Conservation (phyloP, 2,113 vertebrate genomes). For the Corythornis cristatus region DNA sequence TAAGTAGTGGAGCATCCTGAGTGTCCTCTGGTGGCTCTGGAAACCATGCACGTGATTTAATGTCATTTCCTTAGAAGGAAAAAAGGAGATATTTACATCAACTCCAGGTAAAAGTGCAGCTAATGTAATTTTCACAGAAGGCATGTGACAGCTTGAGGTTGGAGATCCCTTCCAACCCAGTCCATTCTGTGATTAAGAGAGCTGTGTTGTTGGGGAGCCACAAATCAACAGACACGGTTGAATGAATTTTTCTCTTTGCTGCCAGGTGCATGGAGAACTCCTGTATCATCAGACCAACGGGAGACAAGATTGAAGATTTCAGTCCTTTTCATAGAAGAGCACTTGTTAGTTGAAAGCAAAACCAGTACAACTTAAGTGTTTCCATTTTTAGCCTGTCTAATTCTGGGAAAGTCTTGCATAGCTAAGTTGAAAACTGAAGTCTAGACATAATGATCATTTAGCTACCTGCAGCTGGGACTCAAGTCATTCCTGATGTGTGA, state of each 20-base stretch:
- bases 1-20: background rate
- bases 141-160: background rate
- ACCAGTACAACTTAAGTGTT: background rate
- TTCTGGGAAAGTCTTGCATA: background rate
- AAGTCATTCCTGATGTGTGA: background rate
- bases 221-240: slow-evolving; percentile 34
- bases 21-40: background rate
- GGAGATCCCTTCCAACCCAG: too few relatives aligned
- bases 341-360: slow-evolving; percentile 7
- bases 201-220: slow-evolving; percentile 41
- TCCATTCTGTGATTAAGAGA: background rate
- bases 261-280: slow-evolving; percentile 32
- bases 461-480: background rate
- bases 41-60: slow-evolving; percentile 35
- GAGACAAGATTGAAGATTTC: slow-evolving; percentile 30
- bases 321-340: background rate
- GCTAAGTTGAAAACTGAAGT: background rate
- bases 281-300: background rate
- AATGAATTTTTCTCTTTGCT: slow-evolving; percentile 27
- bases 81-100: slow-evolving; percentile 27
- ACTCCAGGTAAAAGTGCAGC: slow-evolving; percentile 38
- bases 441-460: background rate
- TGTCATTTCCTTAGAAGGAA: slow-evolving; percentile 27
- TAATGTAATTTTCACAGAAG: slow-evolving; percentile 38
- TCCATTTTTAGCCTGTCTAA: background rate